Percentiles rank a stretch among this genome's conserved stretches.
These are phyloP conservation scores for Agrenia bidenticulata DNA, from an alignment of 2,888 invertebrate species.

Conservation along the genomic window DNA sequence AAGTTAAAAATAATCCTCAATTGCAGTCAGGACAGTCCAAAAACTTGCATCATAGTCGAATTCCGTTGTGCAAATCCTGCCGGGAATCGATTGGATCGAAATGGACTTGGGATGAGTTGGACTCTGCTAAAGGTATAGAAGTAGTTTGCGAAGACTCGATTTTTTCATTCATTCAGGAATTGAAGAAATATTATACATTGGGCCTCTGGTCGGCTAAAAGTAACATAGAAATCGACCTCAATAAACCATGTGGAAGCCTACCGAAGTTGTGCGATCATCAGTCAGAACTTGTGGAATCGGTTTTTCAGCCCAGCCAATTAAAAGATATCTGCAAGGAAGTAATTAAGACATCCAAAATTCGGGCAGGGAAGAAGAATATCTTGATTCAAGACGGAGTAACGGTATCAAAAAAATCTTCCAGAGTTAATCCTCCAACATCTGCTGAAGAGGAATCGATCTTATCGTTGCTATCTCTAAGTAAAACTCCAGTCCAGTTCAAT, in stretches of 20 bases:
- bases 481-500: constrained; percentile 11
- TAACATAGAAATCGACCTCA: no score
- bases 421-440: not conserved
- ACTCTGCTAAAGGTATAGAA: constrained; percentile 9
- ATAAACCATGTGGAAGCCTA: no score
- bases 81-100: constrained; percentile 6
- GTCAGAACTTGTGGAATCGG: no score
- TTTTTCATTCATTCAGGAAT: not conserved
- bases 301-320: not conserved
- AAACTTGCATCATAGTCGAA: no score
- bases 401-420: no score
- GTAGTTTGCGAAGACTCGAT: constrained; percentile 9
- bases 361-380: not conserved
- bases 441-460: constrained; percentile 14
- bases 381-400: no score
- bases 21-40: no score
- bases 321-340: not conserved
- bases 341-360: not conserved
- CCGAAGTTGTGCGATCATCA: no score
- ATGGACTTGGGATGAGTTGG: constrained; percentile 14
- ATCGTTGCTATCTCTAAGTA: constrained; percentile 8
- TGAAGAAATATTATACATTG: not conserved
- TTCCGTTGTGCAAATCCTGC: constrained; percentile 2
- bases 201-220: not conserved
- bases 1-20: no score